phyloP scores from a whole-genome alignment of 2,113 vertebrate genomes.

The Pluvialis apricaria region DNA sequence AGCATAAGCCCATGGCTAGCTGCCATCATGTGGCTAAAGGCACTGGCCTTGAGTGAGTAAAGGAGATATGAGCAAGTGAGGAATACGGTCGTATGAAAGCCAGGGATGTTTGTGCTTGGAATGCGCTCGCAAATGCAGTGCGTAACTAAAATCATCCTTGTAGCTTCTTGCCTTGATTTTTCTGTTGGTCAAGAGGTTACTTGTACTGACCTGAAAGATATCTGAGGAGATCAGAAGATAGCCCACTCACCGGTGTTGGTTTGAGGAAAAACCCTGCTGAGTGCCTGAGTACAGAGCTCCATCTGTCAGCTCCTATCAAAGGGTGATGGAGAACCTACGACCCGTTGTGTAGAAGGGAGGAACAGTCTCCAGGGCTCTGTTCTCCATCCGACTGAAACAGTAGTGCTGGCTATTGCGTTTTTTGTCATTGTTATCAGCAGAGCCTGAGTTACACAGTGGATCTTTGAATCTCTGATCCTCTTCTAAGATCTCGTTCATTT shows the following conservation, averaged over 20 bases:
- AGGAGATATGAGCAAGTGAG: neutral
- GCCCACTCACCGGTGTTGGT: neutral
- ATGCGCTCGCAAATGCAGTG: neutral
- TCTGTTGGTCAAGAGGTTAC: neutral
- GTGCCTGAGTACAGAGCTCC: neutral
- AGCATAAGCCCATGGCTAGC: neutral
- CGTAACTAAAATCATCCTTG: neutral
- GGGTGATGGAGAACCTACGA: neutral
- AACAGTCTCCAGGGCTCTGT: neutral
- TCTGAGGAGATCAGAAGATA: neutral
- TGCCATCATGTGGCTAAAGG: neutral
- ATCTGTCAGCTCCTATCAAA: neutral
- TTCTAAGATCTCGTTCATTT: neutral
- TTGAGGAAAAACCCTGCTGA: neutral
- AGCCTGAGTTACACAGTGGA: too few relatives aligned
- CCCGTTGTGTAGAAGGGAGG: neutral
- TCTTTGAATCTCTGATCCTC: neutral
- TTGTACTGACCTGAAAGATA: neutral
- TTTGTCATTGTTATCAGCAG: too few relatives aligned
- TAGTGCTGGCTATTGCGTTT: neutral
- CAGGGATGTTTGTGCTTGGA: neutral
- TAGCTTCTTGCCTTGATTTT: neutral
- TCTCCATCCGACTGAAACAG: neutral
- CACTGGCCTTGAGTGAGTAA: neutral
- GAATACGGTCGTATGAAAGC: neutral